Base-by-base conservation (phyloP, 35 echinoderm and acorn worm species). In the Holothuria glaberrima region DNA sequence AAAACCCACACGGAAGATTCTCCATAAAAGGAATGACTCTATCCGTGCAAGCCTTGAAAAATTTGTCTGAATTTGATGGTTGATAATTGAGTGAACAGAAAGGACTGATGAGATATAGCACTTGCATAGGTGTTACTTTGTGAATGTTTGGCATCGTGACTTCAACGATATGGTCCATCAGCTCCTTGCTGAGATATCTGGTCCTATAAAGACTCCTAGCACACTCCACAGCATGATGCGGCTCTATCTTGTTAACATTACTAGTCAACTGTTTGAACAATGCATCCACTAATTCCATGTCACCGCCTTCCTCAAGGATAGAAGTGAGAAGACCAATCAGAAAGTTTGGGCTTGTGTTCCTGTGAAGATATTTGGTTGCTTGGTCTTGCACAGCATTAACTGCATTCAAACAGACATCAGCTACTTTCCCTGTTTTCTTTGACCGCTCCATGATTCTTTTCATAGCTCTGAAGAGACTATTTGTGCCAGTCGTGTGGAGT, bases 31-130 rank as follows among this genome's bases (percentile, higher is more conserved):
- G 93, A 13, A 89, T 45, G 27, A 94, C 75, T 58, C 93, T 75
- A 45, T 80, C 30, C 19, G 90, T 67, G 76, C 97, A 99, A 12
- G 89, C 88, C 17, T 73, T n/a, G 54, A 91, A 93, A 36, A 99
- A 92, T 6, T 68, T 35, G 28, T 66, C 81, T 25, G 77, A 74
- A 60, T 91, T 91, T 25, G 79, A 80, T 21, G 97, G 93, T 41
- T 90, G 83, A 76, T 94, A 95, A 81, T 92, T 93, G 2, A 99
- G 86, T 26, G 72, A 63, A 70, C 93, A 93, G 84, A 86, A 99
- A 14, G 93, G 91, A 48, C 80, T 46, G 1, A 99, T 27, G 48
- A 95, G 77, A 48, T 72, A 71, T 6, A 80, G 10, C 6, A 97
- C 89, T 46, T 94, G 82, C 48, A 94, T 67, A 2, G 93, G 93